A percentile compares a stretch with the other conserved stretches of the same genome.
These are phyloP conservation scores for Pheosia tremula DNA, from an alignment of 2,888 invertebrate species.

Conservation along the genomic window DNA sequence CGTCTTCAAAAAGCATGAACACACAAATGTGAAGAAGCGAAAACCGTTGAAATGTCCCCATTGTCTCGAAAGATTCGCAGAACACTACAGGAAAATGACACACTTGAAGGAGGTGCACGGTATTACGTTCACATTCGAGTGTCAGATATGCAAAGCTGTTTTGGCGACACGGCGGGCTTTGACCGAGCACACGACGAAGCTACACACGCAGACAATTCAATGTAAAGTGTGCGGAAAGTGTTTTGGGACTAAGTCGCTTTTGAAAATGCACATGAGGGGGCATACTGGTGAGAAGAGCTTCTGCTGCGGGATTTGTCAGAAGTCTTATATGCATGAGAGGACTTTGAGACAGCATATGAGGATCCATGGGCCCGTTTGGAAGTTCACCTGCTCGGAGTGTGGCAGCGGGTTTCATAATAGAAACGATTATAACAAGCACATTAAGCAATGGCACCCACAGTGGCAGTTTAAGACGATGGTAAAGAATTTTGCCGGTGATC, in stretches of 20 bases:
- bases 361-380: constrained; percentile 66
- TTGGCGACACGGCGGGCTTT: constrained; percentile 68
- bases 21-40: constrained; percentile 62
- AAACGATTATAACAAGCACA: constrained; percentile 70
- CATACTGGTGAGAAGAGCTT: constrained; percentile 76
- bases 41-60: constrained; percentile 76
- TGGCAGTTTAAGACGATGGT: constrained; percentile 66
- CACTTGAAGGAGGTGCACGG: constrained; percentile 73
- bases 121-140: constrained; percentile 71
- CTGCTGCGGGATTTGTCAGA: constrained; percentile 68
- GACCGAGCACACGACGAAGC: constrained; percentile 73
- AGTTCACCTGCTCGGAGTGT: constrained; percentile 67
- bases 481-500: constrained; percentile 55
- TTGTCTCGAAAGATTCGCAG: constrained; percentile 73
- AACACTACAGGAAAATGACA: constrained; percentile 76
- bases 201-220: constrained; percentile 71
- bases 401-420: constrained; percentile 68
- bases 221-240: constrained; percentile 74
- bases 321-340: constrained; percentile 75
- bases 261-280: constrained; percentile 72
- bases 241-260: constrained; percentile 67
- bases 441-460: constrained; percentile 76
- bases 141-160: constrained; percentile 63
- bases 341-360: constrained; percentile 75
- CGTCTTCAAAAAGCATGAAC: constrained; percentile 69